Conservation (phyloP, 2,797 vertebrate genomes). For the Neostethus bicornis region DNA sequence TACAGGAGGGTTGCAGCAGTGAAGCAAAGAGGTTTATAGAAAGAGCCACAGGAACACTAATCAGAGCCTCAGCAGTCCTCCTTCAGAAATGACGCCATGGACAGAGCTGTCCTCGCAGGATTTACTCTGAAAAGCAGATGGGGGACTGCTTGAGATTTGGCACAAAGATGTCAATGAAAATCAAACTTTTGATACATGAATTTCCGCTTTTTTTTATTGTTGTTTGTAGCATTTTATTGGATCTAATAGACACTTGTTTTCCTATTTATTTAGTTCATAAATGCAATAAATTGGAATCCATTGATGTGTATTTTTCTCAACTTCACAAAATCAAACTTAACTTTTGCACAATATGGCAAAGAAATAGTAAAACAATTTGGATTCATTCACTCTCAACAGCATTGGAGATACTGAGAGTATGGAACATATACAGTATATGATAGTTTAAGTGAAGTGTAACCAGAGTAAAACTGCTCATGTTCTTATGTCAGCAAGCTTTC, state of each 20-base stretch:
- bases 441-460: constrained; percentile 20
- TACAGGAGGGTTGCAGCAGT: not conserved
- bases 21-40: not conserved
- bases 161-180: not conserved
- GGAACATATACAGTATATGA: not conserved
- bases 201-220: not conserved
- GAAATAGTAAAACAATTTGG: not conserved
- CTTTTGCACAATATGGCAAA: not conserved
- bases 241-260: too few species aligned
- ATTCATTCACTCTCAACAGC: not conserved
- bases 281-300: not conserved
- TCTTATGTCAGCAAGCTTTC: constrained; percentile 57
- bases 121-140: not conserved
- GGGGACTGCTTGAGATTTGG: not conserved
- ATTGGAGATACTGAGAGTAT: not conserved
- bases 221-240: too few species aligned
- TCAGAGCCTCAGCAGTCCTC: not conserved
- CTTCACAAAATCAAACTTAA: not conserved
- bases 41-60: not conserved
- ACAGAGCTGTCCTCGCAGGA: not conserved
- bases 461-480: constrained; percentile 27
- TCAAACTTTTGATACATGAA: not conserved
- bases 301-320: not conserved
- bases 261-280: too few species aligned
- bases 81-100: not conserved